These are phyloP conservation scores for Ethmia dodecea DNA, from an alignment of 2,888 invertebrate species.

Conservation along the genomic window DNA sequence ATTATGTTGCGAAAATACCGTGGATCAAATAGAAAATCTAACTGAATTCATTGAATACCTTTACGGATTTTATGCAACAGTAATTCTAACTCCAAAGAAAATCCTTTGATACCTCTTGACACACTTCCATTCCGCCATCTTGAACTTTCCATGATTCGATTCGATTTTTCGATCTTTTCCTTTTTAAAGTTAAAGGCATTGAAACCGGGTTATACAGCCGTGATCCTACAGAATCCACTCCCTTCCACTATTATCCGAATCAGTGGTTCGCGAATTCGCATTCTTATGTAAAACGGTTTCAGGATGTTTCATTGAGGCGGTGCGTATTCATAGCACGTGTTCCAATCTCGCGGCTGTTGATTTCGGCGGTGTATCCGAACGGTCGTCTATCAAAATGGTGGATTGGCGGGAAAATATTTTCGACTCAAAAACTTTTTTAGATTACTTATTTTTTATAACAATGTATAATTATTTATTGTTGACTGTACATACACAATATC, in stretches of 20 bases:
- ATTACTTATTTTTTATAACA: too few species aligned
- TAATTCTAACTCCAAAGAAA: too few species aligned
- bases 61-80: too few species aligned
- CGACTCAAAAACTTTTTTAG: too few species aligned
- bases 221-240: conserved; percentile 47
- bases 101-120: not conserved
- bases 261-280: conserved; percentile 60
- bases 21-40: too few species aligned
- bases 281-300: conserved; percentile 64
- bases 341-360: conserved; percentile 58
- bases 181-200: conserved; percentile 32
- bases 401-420: conserved; percentile 30
- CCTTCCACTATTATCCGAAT: conserved; percentile 59
- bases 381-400: conserved; percentile 48
- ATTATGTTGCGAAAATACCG: too few species aligned
- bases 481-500: too few species aligned
- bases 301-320: conserved; percentile 28
- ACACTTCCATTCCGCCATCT: conserved; percentile 13
- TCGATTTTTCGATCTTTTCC: conserved; percentile 49
- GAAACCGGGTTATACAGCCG: conserved; percentile 27
- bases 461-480: too few species aligned
- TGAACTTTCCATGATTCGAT: conserved; percentile 26
- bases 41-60: too few species aligned
- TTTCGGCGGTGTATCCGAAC: conserved; percentile 45
- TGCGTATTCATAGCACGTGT: conserved; percentile 58